Conservation (phyloP, 2,797 vertebrate genomes). For the Poeciliopsis paucimaculata region DNA sequence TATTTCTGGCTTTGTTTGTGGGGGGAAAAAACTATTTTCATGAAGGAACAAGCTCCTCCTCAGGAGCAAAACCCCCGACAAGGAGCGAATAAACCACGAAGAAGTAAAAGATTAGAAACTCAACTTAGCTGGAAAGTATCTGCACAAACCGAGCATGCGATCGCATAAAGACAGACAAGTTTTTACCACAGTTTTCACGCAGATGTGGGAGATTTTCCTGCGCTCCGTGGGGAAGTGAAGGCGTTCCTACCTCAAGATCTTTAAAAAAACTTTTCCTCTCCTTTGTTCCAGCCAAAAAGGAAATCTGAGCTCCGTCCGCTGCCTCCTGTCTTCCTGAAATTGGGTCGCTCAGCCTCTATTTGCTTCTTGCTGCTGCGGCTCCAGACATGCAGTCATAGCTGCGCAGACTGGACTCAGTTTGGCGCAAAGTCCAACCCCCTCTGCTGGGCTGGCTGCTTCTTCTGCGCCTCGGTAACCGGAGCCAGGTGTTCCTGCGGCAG, state of each 20-base stretch:
- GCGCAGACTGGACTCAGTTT: constrained; percentile 46
- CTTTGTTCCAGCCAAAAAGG: background rate
- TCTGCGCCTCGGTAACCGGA: constrained; percentile 70
- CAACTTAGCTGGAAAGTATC: background rate
- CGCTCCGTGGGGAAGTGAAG: background rate
- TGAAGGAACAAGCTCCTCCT: constrained; percentile 67
- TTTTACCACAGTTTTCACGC: background rate
- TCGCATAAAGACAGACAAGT: background rate
- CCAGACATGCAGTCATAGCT: constrained; percentile 66
- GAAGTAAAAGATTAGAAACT: background rate
- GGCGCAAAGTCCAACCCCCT: constrained; percentile 73
- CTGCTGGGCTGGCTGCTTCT: background rate
- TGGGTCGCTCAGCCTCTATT: background rate
- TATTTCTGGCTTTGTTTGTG: constrained; percentile 32
- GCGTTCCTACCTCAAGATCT: constrained; percentile 44
- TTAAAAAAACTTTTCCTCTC: background rate
- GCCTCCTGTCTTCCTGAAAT: constrained; percentile 35
- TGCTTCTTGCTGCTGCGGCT: constrained; percentile 23
- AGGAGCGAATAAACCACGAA: background rate
- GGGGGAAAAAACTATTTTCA: constrained; percentile 71
- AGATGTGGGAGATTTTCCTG: background rate
- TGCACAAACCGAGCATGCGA: background rate
- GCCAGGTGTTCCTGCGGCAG: constrained; percentile 74
- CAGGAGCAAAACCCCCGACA: constrained; percentile 3
- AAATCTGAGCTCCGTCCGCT: background rate